Conservation (phyloP, 1,140 invertebrate genomes). For the Nymphalis io region DNA sequence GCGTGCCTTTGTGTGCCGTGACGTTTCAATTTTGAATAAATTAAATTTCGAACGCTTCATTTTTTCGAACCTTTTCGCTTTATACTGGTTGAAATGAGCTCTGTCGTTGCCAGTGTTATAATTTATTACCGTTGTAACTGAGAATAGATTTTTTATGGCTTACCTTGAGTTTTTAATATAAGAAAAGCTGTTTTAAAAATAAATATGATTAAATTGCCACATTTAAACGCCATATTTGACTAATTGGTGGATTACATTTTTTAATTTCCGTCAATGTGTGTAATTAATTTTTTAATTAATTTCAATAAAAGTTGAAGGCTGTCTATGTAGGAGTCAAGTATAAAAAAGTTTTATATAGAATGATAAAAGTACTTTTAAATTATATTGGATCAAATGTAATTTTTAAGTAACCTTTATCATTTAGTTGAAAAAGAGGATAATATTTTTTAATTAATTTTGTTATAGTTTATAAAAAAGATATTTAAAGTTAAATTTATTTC, state of each 20-base stretch:
- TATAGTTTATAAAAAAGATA: no score
- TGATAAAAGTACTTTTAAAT: background rate
- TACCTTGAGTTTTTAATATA: conserved; percentile 21
- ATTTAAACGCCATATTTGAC: background rate
- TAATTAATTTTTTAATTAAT: conserved; percentile 19
- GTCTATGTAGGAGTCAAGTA: conserved; percentile 62
- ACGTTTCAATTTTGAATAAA: conserved; percentile 81
- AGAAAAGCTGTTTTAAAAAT: conserved; percentile 19
- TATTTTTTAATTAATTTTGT: no score
- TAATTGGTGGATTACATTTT: conserved; percentile 7
- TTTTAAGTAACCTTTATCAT: no score
- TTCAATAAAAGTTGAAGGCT: conserved; percentile 6
- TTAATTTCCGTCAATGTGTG: conserved; percentile 9
- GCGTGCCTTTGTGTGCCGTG: conserved; percentile 71
- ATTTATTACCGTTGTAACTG: conserved; percentile 72
- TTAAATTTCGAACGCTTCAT: conserved; percentile 80
- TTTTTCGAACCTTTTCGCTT: conserved; percentile 67
- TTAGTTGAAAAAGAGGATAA: no score
- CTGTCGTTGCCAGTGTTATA: conserved; percentile 65
- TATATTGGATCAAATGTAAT: background rate
- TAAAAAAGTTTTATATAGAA: background rate
- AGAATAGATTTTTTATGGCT: conserved; percentile 58
- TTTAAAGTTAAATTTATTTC: no score
- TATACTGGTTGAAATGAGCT: conserved; percentile 54
- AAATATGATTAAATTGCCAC: conserved; percentile 13